Evolutionary conservation across 2,888 invertebrate species (phyloP).

Genomic region (Lordiphosa fenestrarum): DNA sequence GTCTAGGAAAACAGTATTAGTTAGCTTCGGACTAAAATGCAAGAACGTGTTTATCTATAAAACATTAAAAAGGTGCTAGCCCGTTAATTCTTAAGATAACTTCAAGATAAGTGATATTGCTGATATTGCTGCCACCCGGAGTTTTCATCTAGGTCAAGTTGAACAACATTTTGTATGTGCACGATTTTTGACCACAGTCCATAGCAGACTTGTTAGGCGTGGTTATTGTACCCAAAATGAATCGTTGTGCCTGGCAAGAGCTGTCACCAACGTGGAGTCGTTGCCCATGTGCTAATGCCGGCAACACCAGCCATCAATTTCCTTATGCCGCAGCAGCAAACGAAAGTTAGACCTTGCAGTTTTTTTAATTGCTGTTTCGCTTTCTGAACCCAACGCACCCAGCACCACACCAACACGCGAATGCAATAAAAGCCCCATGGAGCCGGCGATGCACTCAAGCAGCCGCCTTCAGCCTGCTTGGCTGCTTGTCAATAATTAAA

Average conservation of each 20-base stretch:
- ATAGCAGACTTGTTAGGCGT: background rate
- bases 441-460: conserved; percentile 22
- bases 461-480: conserved; percentile 28
- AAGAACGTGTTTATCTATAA: too few species aligned
- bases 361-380: conserved; percentile 65
- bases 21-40: too few species aligned
- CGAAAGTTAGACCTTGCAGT: conserved; percentile 64
- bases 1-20: too few species aligned
- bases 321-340: conserved; percentile 56
- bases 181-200: too few species aligned
- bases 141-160: too few species aligned
- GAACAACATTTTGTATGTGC: too few species aligned
- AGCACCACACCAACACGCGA: conserved; percentile 34
- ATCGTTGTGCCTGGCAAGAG: background rate
- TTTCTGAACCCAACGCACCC: conserved; percentile 63
- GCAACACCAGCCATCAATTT: conserved; percentile 37
- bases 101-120: too few species aligned
- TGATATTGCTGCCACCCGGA: too few species aligned
- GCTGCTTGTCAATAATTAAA: conserved; percentile 55
- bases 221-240: too few species aligned
- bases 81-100: too few species aligned
- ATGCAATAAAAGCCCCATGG: conserved; percentile 40
- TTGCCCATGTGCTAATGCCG: conserved; percentile 11
- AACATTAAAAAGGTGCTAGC: too few species aligned
- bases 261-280: conserved; percentile 13